phyloP scores from a whole-genome alignment of 2,888 invertebrate species.

The Himalopsyche kuldschensis region DNA sequence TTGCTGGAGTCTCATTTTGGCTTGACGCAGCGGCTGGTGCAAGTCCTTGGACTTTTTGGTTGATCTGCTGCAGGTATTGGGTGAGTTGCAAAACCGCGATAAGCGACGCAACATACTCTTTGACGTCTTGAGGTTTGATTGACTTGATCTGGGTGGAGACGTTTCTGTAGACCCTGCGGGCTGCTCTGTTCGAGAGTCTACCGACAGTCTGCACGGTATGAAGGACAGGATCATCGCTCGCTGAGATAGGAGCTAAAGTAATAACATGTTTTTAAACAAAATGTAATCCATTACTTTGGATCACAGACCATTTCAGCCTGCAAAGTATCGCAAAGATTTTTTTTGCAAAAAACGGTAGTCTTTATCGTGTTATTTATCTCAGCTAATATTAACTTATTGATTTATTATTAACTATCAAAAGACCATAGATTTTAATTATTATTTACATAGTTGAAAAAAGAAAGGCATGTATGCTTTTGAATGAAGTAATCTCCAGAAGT shows the following conservation, averaged over 20 bases:
- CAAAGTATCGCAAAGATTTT: too few species aligned
- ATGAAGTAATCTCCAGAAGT: too few species aligned
- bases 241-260: constrained; percentile 61
- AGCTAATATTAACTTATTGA: too few species aligned
- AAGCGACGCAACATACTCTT: constrained; percentile 55
- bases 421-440: too few species aligned
- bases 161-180: constrained; percentile 69
- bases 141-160: constrained; percentile 61
- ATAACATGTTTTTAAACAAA: background rate
- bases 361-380: too few species aligned
- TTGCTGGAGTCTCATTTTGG: background rate
- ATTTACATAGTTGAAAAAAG: too few species aligned
- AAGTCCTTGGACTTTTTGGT: constrained; percentile 37
- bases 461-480: too few species aligned
- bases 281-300: background rate
- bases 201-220: constrained; percentile 75
- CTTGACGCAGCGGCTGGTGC: background rate
- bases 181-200: constrained; percentile 70
- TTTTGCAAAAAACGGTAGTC: too few species aligned
- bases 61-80: constrained; percentile 53
- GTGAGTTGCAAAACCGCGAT: constrained; percentile 54
- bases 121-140: constrained; percentile 53
- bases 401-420: too few species aligned
- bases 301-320: too few species aligned
- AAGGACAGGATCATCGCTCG: constrained; percentile 66